A percentile compares a stretch with the other conserved stretches of the same genome.
phyloP scores from a whole-genome alignment of 2,113 vertebrate species.

The Phodopus roborovskii region DNA sequence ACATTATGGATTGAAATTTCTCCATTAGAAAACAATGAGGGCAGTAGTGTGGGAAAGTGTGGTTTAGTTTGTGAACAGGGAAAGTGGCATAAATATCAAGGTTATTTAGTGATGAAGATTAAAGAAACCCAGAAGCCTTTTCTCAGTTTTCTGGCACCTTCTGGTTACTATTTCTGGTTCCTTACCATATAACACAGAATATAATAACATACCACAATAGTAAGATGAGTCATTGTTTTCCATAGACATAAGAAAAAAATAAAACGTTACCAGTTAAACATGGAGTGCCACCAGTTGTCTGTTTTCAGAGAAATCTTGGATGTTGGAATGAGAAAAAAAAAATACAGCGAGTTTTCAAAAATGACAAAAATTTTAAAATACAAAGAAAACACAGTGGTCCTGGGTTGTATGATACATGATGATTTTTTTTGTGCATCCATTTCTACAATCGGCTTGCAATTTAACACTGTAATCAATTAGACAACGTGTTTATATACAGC shows the following conservation, averaged over 20 bases:
- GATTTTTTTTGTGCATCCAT: slow-evolving; percentile 48
- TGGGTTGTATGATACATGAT: slow-evolving; percentile 23
- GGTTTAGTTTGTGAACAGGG: background rate
- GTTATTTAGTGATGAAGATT: background rate
- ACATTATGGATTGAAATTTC: background rate
- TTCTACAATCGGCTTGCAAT: background rate
- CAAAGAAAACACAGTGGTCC: slow-evolving; percentile 5
- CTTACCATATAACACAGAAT: slow-evolving; percentile 61
- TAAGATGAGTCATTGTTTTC: slow-evolving; percentile 46
- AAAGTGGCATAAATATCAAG: background rate
- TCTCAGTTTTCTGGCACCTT: background rate
- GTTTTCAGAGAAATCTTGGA: background rate
- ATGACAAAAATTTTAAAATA: slow-evolving; percentile 2
- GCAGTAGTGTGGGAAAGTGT: slow-evolving; percentile 16
- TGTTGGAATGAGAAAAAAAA: slow-evolving; percentile 18
- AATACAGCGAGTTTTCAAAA: background rate
- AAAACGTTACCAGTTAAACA: background rate
- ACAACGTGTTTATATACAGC: background rate
- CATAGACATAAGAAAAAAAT: background rate
- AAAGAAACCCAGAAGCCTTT: slow-evolving; percentile 15
- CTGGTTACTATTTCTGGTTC: background rate
- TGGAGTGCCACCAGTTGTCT: background rate
- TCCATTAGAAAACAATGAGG: slow-evolving; percentile 28
- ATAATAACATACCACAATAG: background rate
- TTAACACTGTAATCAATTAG: slow-evolving; percentile 2